Conservation (phyloP, 2,888 invertebrate genomes). For the Hypolimnas misippus region DNA sequence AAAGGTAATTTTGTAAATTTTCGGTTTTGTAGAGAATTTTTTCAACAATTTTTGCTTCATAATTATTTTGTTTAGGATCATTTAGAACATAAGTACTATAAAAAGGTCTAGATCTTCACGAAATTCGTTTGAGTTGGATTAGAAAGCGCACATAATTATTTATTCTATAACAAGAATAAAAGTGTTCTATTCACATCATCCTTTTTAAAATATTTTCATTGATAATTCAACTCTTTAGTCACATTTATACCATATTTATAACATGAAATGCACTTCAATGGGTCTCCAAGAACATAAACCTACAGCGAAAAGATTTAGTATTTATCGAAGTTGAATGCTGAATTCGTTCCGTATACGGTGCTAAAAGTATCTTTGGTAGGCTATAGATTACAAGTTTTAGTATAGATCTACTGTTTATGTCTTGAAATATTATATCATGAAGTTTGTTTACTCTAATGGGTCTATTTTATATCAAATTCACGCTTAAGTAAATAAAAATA, state of each 20-base stretch:
- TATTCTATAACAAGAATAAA: background rate
- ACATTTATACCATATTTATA: slow-evolving; percentile 38
- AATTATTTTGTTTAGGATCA: too few species aligned
- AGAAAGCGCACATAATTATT: background rate
- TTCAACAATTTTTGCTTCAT: too few species aligned
- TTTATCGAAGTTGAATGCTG: slow-evolving; percentile 44
- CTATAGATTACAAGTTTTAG: slow-evolving; percentile 44
- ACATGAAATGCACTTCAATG: slow-evolving; percentile 55
- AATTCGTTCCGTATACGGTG: slow-evolving; percentile 49
- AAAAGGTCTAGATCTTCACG: too few species aligned
- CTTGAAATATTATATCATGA: slow-evolving; percentile 32
- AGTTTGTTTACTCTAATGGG: slow-evolving; percentile 16
- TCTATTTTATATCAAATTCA: slow-evolving; percentile 9
- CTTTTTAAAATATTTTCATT: slow-evolving; percentile 34
- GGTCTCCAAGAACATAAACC: slow-evolving; percentile 43
- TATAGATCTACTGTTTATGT: slow-evolving; percentile 41
- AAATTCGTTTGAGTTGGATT: background rate
- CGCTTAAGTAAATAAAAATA: slow-evolving; percentile 6
- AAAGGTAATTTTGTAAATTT: background rate
- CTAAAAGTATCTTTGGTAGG: slow-evolving; percentile 43
- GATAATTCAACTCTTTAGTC: slow-evolving; percentile 42
- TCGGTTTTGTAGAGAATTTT: too few species aligned
- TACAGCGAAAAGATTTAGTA: slow-evolving; percentile 38
- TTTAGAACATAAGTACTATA: too few species aligned
- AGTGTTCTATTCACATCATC: background rate